These are phyloP conservation scores for Lutra lutra DNA, from an alignment of 2,797 vertebrate species.

Conservation along the genomic window DNA sequence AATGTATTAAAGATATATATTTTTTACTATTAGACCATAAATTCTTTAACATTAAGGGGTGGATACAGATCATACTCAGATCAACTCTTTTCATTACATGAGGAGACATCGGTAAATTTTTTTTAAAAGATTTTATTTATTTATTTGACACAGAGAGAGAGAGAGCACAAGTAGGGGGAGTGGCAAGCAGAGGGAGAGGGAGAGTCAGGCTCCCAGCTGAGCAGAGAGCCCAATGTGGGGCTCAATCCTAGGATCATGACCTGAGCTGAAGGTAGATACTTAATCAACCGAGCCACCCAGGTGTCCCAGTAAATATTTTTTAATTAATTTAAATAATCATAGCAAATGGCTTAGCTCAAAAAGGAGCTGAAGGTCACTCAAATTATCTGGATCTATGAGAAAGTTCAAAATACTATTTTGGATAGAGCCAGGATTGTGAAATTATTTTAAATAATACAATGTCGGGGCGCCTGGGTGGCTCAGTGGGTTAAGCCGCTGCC, in stretches of 20 bases:
- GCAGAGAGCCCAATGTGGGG: too few relatives aligned
- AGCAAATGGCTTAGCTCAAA: conserved; percentile 23
- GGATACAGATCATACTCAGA: neutral
- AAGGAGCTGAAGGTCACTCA: neutral
- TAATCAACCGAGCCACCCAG: too few relatives aligned
- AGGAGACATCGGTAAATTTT: neutral
- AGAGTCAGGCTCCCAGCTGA: too few relatives aligned
- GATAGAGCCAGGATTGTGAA: neutral
- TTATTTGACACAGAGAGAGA: too few relatives aligned
- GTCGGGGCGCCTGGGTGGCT: too few relatives aligned
- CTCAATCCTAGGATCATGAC: too few relatives aligned
- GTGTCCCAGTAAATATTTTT: neutral
- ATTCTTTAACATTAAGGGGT: neutral
- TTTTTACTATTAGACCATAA: neutral
- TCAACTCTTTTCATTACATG: neutral
- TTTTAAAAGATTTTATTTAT: neutral
- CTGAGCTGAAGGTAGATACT: too few relatives aligned
- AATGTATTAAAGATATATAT: neutral
- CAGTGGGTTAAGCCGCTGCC: too few relatives aligned
- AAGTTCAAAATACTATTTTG: neutral
- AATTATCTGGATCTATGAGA: neutral
- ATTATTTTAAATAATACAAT: conserved; percentile 32
- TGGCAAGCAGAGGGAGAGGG: too few relatives aligned
- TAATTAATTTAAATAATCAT: neutral
- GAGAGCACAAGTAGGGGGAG: too few relatives aligned